Percentiles rank a stretch among this genome's conserved stretches.
These are phyloP conservation scores for Xenotilapia leptura DNA, from an alignment of 2,113 vertebrate genomes.

Conservation along the genomic window DNA sequence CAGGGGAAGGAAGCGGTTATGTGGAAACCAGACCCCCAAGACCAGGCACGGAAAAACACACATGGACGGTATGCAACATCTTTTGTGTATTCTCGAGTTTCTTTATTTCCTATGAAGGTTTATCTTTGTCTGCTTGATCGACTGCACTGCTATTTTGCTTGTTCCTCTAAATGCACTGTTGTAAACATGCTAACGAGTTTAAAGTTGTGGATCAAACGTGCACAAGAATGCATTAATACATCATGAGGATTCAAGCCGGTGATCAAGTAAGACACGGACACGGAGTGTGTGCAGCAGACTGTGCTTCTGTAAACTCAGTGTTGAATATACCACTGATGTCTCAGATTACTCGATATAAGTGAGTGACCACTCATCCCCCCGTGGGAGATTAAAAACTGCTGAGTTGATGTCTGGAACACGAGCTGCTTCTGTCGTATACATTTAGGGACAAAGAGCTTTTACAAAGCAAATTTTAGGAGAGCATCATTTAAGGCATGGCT, in stretches of 20 bases:
- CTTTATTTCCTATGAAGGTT: background rate
- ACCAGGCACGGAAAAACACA: background rate
- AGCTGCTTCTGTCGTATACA: constrained; percentile 19
- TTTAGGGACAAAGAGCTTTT: constrained; percentile 1
- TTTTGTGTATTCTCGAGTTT: background rate
- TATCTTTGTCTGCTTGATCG: background rate
- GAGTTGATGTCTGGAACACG: constrained; percentile 14
- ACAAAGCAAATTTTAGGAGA: background rate
- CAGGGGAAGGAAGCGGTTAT: constrained; percentile 59
- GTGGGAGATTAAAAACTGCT: constrained; percentile 36
- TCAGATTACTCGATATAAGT: background rate
- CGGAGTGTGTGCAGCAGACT: background rate
- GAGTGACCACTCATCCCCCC: background rate
- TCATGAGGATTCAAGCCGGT: background rate
- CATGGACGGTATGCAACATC: constrained; percentile 33
- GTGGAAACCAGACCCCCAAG: background rate
- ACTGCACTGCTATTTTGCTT: background rate
- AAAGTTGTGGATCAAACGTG: background rate
- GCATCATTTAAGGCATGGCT: background rate
- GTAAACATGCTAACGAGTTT: background rate
- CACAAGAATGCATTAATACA: background rate
- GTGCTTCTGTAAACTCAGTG: background rate
- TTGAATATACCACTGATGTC: background rate
- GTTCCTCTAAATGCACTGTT: background rate
- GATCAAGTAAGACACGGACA: background rate